A percentile compares a stretch with the other conserved stretches of the same genome.
Conservation (phyloP, 2,888 invertebrate species). For the Drosophila seclusa region DNA sequence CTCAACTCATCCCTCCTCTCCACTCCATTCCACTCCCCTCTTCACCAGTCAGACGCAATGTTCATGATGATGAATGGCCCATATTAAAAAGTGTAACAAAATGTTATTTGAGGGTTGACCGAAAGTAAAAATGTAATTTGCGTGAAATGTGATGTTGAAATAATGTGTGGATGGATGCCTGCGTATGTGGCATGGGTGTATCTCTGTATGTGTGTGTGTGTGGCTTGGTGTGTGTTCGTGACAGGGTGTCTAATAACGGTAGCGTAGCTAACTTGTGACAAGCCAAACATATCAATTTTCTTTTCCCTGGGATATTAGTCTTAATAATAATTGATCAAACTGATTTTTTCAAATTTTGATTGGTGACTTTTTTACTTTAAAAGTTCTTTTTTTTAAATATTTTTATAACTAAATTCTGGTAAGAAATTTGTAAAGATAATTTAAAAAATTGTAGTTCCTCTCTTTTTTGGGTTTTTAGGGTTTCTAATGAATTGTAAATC, state of each 20-base stretch:
- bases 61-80: constrained; percentile 19
- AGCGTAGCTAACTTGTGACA: neutral
- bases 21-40: neutral
- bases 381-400: neutral
- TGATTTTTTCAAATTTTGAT: neutral
- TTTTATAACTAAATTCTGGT: neutral
- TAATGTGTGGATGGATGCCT: constrained; percentile 6
- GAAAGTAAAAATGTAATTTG: constrained; percentile 71
- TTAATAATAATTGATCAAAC: neutral
- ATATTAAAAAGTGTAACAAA: constrained; percentile 62
- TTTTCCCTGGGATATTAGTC: too few relatives aligned
- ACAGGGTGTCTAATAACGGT: constrained; percentile 10
- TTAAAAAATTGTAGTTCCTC: too few relatives aligned
- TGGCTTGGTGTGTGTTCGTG: constrained; percentile 3
- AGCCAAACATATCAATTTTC: neutral
- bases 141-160: constrained; percentile 65
- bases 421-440: too few relatives aligned
- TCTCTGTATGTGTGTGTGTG: constrained; percentile 1
- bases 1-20: neutral
- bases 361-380: neutral
- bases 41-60: neutral
- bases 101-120: constrained; percentile 60
- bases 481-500: neutral
- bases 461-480: too few relatives aligned
- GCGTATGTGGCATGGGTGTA: constrained; percentile 2